Evolutionary conservation across 2,797 vertebrate species (phyloP).

Genomic region (Protosalanx chinensis): DNA sequence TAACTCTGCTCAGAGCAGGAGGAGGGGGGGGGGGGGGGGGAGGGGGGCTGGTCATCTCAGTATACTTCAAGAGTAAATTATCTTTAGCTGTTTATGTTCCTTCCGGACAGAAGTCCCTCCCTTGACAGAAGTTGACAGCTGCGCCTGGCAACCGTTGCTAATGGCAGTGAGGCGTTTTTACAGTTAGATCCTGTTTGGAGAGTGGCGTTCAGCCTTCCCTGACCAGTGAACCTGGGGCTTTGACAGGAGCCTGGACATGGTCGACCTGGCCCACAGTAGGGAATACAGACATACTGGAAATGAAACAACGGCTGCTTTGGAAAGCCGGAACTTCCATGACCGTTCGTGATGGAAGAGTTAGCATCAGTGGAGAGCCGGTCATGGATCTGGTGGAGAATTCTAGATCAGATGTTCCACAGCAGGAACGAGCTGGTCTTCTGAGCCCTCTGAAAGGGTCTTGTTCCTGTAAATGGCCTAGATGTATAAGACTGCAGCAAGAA

Average conservation of each 20-base stretch:
- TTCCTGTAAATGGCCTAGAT: not conserved
- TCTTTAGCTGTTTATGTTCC: constrained; percentile 31
- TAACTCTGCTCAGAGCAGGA: constrained; percentile 2
- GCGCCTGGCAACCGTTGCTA: constrained; percentile 28
- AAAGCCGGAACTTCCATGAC: not conserved
- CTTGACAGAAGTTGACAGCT: constrained; percentile 23
- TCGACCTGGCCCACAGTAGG: not conserved
- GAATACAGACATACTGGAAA: not conserved
- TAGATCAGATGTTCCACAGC: too few species aligned
- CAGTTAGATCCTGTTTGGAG: not conserved
- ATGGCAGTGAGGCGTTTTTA: constrained; percentile 15
- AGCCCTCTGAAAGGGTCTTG: not conserved
- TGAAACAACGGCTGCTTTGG: too few species aligned
- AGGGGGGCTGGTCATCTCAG: constrained; percentile 21
- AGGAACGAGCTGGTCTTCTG: too few species aligned
- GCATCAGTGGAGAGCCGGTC: not conserved
- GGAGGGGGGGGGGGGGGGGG: too few species aligned
- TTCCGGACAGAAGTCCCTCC: constrained; percentile 9
- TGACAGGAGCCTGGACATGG: constrained; percentile 5
- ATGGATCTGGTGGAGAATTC: too few species aligned
- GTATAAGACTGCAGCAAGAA: not conserved
- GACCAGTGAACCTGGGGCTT: constrained; percentile 14
- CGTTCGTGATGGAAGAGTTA: too few species aligned
- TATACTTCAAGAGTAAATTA: constrained; percentile 17
- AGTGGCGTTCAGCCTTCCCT: not conserved